Conservation (phyloP, 2,888 invertebrate genomes). For the Yponomeuta malinellus region DNA sequence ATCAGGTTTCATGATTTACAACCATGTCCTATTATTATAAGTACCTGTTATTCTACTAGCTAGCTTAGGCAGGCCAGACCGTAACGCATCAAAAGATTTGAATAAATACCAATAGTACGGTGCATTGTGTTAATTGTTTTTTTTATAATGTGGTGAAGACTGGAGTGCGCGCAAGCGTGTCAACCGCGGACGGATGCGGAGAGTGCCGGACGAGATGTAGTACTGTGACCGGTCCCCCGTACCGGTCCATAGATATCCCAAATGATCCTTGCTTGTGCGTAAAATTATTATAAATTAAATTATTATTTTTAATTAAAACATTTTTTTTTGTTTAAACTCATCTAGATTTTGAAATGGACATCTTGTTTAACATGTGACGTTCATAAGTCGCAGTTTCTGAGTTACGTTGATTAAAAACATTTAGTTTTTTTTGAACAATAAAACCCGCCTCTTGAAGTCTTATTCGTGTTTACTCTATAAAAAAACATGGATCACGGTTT, state of each 20-base stretch:
- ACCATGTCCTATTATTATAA: background rate
- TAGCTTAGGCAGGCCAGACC: background rate
- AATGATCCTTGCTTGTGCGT: too few species aligned
- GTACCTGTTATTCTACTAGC: background rate
- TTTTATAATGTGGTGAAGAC: background rate
- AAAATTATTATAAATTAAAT: background rate
- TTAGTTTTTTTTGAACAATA: too few species aligned
- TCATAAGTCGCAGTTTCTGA: too few species aligned
- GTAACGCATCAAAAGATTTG: background rate
- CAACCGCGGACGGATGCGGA: constrained; percentile 51
- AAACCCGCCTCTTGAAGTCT: too few species aligned
- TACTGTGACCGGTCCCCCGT: constrained; percentile 4
- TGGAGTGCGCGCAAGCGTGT: constrained; percentile 9
- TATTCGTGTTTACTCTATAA: background rate
- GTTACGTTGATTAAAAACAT: too few species aligned
- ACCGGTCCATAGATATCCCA: background rate
- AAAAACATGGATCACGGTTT: too few species aligned
- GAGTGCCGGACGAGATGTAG: constrained; percentile 20
- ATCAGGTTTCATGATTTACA: background rate
- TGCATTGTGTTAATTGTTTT: background rate
- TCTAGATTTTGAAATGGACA: too few species aligned
- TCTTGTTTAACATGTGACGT: too few species aligned
- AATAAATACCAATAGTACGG: background rate
- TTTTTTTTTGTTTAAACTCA: too few species aligned
- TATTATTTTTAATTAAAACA: too few species aligned